Base-by-base conservation (phyloP, 2,888 invertebrate genomes). In the Troides oblongomaculatus region DNA sequence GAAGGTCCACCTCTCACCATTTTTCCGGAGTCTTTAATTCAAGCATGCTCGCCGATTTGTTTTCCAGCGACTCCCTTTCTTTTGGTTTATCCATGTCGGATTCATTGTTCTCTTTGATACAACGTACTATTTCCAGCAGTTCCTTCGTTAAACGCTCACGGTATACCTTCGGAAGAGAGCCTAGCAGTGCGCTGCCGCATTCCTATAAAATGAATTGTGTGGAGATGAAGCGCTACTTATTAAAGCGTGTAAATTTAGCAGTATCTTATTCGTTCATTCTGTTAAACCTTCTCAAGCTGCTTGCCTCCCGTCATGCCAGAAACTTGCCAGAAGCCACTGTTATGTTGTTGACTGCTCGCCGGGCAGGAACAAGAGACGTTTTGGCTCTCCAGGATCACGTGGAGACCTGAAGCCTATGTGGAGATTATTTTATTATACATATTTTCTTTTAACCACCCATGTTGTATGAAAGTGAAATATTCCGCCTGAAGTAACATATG, bases 311-410 rank as follows among this genome's bases (percentile, higher is more conserved):
- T 75, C 0, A 90, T 75, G 0, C 90, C 93, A 0, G 90, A 90
- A 8, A 92, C 88, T 72, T 92, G 89, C 93, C 93, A 93, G 58
- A 90, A 73, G 50, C 90, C 89, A 72, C 88, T 89, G 78, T 83
- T 89, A 73, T 91, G 85, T 57, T 80, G 79, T 57, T 79, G 79
- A 18, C 75, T 72, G 14, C 77, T 73, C 0, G 80, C 73, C 0
- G 93, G 93, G 61, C 93, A 93, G 0, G 90, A 87, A 71, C 93
- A 93, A 0, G 82, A 78, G 5, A 77, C 21, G 61, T 80, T 77
- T 0, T 79, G 76, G 46, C 86, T 89, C 71, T 93, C 91, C 74
- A 93, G 72, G 57, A 88, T 85, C 61, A 93, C 90, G 70, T 88
- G 87, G 1, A 92, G 77, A 1, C 93, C 92, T 66, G 93, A 92